These are phyloP conservation scores for Dorcus hopei DNA, from an alignment of 2,888 invertebrate species.

Conservation along the genomic window DNA sequence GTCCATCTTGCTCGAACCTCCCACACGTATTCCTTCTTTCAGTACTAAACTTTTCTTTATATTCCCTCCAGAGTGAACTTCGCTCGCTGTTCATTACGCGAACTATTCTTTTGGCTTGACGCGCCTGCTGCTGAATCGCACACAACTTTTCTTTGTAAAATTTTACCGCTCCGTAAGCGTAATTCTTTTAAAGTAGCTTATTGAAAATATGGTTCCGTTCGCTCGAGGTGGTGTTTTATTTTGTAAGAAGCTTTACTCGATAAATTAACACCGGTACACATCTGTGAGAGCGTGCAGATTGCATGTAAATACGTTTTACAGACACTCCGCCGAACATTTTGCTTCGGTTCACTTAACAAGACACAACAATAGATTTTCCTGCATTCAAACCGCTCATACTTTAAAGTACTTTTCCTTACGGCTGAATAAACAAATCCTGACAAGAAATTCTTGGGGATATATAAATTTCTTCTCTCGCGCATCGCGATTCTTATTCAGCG, in stretches of 20 bases:
- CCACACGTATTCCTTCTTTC: conserved; percentile 42
- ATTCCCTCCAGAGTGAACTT: conserved; percentile 44
- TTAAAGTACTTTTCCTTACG: conserved; percentile 1
- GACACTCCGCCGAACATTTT: not conserved
- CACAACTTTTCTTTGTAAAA: conserved; percentile 34
- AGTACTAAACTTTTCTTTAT: conserved; percentile 48
- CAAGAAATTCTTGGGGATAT: not conserved
- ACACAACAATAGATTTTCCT: not conserved
- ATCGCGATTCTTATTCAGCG: conserved; percentile 1
- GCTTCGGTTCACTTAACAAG: conserved; percentile 1
- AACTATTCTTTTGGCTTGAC: conserved; percentile 44
- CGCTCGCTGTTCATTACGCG: conserved; percentile 44
- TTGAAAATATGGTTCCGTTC: conserved; percentile 42
- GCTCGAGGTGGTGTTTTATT: conserved; percentile 21
- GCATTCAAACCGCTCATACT: conserved; percentile 1
- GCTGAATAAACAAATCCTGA: not conserved
- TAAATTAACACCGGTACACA: conserved; percentile 3
- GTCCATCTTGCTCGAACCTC: conserved; percentile 37
- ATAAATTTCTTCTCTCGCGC: not conserved
- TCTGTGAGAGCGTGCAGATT: not conserved
- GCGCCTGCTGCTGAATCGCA: conserved; percentile 36
- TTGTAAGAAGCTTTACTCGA: conserved; percentile 5
- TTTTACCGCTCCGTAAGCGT: conserved; percentile 32
- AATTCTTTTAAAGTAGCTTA: conserved; percentile 44
- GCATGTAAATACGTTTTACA: conserved; percentile 3